These are phyloP conservation scores for Melanocharis versteri DNA, from an alignment of 2,113 vertebrate species.

Conservation along the genomic window DNA sequence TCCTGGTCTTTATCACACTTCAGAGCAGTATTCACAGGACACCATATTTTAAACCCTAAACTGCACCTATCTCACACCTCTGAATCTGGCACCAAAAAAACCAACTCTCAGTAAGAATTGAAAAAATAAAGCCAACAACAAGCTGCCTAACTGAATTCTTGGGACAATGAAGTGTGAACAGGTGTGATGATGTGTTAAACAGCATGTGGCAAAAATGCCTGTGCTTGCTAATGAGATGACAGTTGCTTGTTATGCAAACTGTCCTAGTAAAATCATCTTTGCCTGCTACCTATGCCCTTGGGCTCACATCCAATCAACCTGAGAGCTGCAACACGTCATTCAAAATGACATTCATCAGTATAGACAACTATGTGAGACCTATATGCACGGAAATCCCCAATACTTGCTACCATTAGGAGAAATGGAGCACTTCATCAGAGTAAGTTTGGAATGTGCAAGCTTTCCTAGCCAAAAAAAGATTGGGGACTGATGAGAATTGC, in stretches of 20 bases:
- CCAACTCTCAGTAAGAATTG: neutral
- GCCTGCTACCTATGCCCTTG: slow-evolving; percentile 46
- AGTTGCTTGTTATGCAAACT: slow-evolving; percentile 56
- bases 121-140: slow-evolving; percentile 7
- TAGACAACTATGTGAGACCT: slow-evolving; percentile 19
- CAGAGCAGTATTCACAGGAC: neutral
- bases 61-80: neutral
- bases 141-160: slow-evolving; percentile 9
- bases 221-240: slow-evolving; percentile 58
- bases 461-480: neutral
- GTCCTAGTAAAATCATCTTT: slow-evolving; percentile 43
- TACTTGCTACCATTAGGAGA: neutral
- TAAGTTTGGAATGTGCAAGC: neutral
- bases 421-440: neutral
- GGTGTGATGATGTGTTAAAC: slow-evolving; percentile 62
- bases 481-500: neutral
- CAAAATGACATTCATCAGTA: slow-evolving; percentile 17
- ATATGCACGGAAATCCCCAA: neutral
- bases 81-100: neutral
- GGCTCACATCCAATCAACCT: slow-evolving; percentile 48
- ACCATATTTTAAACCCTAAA: neutral
- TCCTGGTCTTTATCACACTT: neutral
- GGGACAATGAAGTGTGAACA: slow-evolving; percentile 55
- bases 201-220: slow-evolving; percentile 56
- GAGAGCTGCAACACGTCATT: neutral